Conservation (phyloP, 2,888 invertebrate genomes). For the Himalopsyche tibetana region DNA sequence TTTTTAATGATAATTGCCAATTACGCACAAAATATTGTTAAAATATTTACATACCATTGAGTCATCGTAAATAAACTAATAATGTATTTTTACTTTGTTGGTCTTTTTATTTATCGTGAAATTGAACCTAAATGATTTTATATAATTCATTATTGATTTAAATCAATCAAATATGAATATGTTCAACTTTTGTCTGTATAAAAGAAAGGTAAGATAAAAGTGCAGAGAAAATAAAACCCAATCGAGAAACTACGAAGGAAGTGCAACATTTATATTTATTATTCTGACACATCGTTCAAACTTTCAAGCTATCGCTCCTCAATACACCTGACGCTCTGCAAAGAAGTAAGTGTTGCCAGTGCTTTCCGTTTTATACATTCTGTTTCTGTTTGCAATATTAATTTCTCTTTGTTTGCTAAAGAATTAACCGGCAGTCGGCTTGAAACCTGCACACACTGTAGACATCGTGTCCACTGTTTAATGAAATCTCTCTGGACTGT, state of each 20-base stretch:
- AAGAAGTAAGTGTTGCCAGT: neutral
- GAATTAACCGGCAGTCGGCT: neutral
- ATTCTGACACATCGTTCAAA: neutral
- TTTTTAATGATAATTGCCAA: too few relatives aligned
- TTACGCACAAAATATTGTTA: too few relatives aligned
- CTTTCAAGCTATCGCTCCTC: neutral
- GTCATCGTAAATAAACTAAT: too few relatives aligned
- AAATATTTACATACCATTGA: too few relatives aligned
- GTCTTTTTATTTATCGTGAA: too few relatives aligned
- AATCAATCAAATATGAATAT: too few relatives aligned
- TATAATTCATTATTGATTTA: too few relatives aligned
- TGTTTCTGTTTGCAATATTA: conserved; percentile 4
- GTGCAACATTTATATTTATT: neutral
- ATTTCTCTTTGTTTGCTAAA: neutral
- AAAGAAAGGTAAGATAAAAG: neutral
- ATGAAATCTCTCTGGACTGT: neutral
- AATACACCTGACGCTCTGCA: neutral
- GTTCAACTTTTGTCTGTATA: too few relatives aligned
- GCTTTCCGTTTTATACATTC: neutral
- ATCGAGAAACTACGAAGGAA: neutral
- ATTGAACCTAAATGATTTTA: too few relatives aligned
- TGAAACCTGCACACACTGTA: neutral
- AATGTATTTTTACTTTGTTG: too few relatives aligned
- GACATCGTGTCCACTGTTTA: neutral
- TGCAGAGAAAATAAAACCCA: too few relatives aligned